These are phyloP conservation scores for Stegophylla sp. DNA, from an alignment of 2,888 invertebrate species.

Conservation along the genomic window DNA sequence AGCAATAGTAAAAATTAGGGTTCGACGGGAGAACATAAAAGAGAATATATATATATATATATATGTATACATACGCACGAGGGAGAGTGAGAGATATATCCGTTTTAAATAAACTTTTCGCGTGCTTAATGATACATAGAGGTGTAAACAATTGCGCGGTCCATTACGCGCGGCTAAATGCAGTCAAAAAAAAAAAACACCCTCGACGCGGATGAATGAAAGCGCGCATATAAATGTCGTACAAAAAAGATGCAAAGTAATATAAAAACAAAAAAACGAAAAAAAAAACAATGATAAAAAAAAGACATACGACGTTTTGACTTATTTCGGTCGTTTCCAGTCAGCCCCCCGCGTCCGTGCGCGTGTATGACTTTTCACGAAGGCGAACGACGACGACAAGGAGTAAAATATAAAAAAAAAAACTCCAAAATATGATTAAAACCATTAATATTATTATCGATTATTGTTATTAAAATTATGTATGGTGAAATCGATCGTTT, in stretches of 20 bases:
- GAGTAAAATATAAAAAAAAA: too few species aligned
- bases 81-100: conserved; percentile 50
- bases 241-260: neutral
- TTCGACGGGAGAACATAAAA: conserved; percentile 48
- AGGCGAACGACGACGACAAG: too few species aligned
- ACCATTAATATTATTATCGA: too few species aligned
- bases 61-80: neutral
- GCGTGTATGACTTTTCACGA: neutral
- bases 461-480: too few species aligned
- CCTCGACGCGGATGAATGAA: conserved; percentile 9
- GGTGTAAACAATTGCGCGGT: conserved; percentile 58
- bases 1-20: conserved; percentile 59
- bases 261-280: neutral
- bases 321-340: neutral
- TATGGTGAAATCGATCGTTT: too few species aligned
- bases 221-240: conserved; percentile 4
- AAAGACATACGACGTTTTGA: neutral
- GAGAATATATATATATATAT: conserved; percentile 27
- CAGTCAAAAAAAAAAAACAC: conserved; percentile 36
- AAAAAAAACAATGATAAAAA: too few species aligned
- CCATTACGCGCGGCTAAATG: conserved; percentile 55
- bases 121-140: conserved; percentile 59
- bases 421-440: too few species aligned
- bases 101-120: conserved; percentile 59
- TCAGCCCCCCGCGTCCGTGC: neutral